Conservation (phyloP, 2,113 vertebrate species). For the Actenoides lindsayi region DNA sequence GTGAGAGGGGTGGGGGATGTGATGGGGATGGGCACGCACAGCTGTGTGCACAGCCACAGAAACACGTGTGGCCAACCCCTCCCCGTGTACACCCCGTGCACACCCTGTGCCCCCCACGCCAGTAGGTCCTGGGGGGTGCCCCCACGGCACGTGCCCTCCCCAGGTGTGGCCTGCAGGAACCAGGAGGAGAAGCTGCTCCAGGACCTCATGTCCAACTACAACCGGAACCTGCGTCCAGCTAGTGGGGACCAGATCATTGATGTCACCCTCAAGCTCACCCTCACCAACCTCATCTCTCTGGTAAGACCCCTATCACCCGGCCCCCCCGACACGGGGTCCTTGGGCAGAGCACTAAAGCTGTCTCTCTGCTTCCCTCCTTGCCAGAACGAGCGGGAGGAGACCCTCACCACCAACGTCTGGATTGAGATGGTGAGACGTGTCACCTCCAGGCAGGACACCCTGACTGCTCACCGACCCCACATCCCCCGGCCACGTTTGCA, state of each 20-base stretch:
- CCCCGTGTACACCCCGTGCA: too few species aligned
- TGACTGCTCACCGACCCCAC: rapidly evolving
- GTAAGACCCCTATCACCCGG: constrained; percentile 62
- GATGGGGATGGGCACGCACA: too few species aligned
- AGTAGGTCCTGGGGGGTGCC: not conserved
- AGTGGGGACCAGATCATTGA: constrained; percentile 78
- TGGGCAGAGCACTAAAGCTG: not conserved
- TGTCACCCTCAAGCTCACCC: constrained; percentile 91
- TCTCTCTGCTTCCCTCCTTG: not conserved
- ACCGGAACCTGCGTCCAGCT: constrained; percentile 83
- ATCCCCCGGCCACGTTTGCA: rapidly evolving
- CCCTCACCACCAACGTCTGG: constrained; percentile 93
- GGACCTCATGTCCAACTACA: constrained; percentile 88
- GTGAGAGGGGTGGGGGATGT: not conserved
- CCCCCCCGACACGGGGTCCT: not conserved
- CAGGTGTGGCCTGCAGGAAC: constrained; percentile 75
- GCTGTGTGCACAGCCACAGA: not conserved
- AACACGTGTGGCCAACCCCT: rapidly evolving
- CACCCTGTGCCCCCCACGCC: too few species aligned
- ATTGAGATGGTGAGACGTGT: constrained; percentile 89
- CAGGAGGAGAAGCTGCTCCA: constrained; percentile 88
- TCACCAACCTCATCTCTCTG: constrained; percentile 97
- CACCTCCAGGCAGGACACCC: not conserved
- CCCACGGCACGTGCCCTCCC: not conserved
- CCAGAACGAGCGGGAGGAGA: constrained; percentile 93